These are phyloP conservation scores for Scyliorhinus canicula DNA, from an alignment of 2,797 vertebrate genomes.

Conservation along the genomic window DNA sequence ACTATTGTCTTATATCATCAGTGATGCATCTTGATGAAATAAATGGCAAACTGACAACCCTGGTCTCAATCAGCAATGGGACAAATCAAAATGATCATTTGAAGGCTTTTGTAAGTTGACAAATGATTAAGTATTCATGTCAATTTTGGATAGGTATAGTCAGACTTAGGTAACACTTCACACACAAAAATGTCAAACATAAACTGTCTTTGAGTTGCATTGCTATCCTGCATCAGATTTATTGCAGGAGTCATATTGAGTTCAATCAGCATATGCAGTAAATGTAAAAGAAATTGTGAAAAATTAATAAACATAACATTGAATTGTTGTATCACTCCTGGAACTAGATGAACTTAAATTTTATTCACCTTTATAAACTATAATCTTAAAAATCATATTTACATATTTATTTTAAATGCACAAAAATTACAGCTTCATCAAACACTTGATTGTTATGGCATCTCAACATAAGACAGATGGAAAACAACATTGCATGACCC, in stretches of 20 bases:
- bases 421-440: constrained; percentile 17
- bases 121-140: constrained; percentile 24
- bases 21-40: not conserved
- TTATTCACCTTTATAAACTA: not conserved
- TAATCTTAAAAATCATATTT: not conserved
- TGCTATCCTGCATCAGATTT: not conserved
- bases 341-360: not conserved
- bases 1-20: constrained; percentile 1
- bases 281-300: not conserved
- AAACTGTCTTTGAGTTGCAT: not conserved
- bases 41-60: constrained; percentile 24
- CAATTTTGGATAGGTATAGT: not conserved
- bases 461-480: constrained; percentile 31
- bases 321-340: not conserved
- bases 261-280: not conserved
- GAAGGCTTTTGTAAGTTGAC: not conserved
- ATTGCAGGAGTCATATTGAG: not conserved
- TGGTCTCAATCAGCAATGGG: constrained; percentile 17
- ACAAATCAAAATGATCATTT: constrained; percentile 13
- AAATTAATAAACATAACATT: not conserved
- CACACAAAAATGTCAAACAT: not conserved
- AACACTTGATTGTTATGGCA: constrained; percentile 21
- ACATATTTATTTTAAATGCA: not conserved
- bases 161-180: not conserved
- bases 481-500: constrained; percentile 32